These are phyloP conservation scores for Caenorhabditis drosophilae DNA, from an alignment of 2,888 invertebrate species.

Conservation along the genomic window DNA sequence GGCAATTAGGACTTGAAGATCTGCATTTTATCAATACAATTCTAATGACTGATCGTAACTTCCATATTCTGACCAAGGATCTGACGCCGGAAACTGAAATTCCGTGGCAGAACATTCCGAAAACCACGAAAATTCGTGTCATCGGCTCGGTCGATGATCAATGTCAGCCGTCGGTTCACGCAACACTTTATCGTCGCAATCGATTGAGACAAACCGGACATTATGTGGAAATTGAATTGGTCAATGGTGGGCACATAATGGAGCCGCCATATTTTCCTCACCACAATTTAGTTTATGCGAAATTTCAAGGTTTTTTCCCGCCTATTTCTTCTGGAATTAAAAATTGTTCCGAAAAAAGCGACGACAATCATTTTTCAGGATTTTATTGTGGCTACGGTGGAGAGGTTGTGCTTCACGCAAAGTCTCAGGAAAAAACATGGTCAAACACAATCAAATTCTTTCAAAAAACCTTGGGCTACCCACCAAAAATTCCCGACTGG, in stretches of 20 bases:
- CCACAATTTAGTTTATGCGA: slow-evolving; percentile 27
- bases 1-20: slow-evolving; percentile 28
- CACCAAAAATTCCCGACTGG: slow-evolving; percentile 30
- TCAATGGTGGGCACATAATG: slow-evolving; percentile 37
- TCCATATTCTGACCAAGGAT: slow-evolving; percentile 5
- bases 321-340: too few relatives aligned
- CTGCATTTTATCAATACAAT: slow-evolving; percentile 30
- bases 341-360: too few relatives aligned
- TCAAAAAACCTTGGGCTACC: slow-evolving; percentile 27
- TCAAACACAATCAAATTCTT: slow-evolving; percentile 25
- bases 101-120: slow-evolving; percentile 29
- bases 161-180: slow-evolving; percentile 33
- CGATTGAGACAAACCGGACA: slow-evolving; percentile 34
- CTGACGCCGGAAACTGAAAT: slow-evolving; percentile 25
- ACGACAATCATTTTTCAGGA: too few relatives aligned
- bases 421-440: slow-evolving; percentile 31
- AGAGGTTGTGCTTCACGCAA: slow-evolving; percentile 29
- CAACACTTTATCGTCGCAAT: slow-evolving; percentile 16
- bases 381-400: slow-evolving; percentile 44
- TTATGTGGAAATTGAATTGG: slow-evolving; percentile 29
- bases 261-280: slow-evolving; percentile 38
- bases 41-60: slow-evolving; percentile 10
- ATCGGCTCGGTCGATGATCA: slow-evolving; percentile 41
- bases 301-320: slow-evolving; percentile 19
- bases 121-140: slow-evolving; percentile 23